These are phyloP conservation scores for Yponomeuta malinellus DNA, from an alignment of 2,888 invertebrate species.

Conservation along the genomic window DNA sequence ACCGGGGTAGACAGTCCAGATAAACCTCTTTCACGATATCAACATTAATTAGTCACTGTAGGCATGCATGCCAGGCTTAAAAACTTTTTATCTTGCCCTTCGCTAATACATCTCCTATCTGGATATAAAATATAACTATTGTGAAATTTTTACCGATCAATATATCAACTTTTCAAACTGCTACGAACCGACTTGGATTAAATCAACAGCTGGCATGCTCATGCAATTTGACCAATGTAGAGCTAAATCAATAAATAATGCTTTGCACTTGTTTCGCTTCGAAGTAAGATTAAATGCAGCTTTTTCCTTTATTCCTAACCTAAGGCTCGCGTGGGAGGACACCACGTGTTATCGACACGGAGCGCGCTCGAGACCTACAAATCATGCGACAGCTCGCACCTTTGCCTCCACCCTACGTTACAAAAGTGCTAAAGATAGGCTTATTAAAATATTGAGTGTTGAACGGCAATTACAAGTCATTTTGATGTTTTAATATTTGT, in stretches of 20 bases:
- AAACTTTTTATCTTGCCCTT: too few species aligned
- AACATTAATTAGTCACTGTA: too few species aligned
- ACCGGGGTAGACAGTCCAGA: too few species aligned
- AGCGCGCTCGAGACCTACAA: conserved; percentile 54
- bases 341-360: conserved; percentile 57
- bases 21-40: too few species aligned
- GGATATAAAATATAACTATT: too few species aligned
- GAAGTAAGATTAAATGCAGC: not conserved
- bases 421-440: not conserved
- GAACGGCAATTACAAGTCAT: not conserved
- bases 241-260: not conserved
- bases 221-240: not conserved
- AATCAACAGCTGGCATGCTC: not conserved
- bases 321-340: conserved; percentile 1
- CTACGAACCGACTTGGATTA: not conserved
- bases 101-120: not conserved
- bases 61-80: too few species aligned
- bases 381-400: conserved; percentile 53
- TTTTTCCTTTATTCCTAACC: not conserved
- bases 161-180: not conserved
- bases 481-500: not conserved
- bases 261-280: not conserved
- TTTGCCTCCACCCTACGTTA: conserved; percentile 9
- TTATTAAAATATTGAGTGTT: not conserved
- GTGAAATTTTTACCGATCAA: not conserved